phyloP scores from a whole-genome alignment of 2,888 invertebrate genomes.

The Crioceris asparagi region DNA sequence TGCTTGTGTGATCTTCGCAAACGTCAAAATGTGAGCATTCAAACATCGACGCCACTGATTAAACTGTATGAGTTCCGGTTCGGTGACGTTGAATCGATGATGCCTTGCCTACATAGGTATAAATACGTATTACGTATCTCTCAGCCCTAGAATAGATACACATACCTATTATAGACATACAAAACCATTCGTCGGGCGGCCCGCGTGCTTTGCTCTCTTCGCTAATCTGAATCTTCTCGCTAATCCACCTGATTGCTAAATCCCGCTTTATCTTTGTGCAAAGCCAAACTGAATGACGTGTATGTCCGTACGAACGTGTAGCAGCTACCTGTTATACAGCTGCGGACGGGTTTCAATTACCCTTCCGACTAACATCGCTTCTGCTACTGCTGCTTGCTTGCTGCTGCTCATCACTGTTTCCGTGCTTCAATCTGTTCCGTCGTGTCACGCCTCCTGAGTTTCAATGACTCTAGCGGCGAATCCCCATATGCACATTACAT shows the following conservation, averaged over 20 bases:
- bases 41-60: too few species aligned
- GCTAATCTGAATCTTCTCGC: conserved; percentile 39
- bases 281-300: conserved; percentile 27
- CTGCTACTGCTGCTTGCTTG: too few species aligned
- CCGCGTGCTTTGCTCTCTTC: too few species aligned
- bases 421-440: too few species aligned
- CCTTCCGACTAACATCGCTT: conserved; percentile 28
- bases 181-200: too few species aligned
- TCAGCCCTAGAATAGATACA: too few species aligned
- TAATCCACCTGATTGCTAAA: conserved; percentile 37
- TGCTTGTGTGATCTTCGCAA: background rate
- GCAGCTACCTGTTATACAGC: conserved; percentile 11
- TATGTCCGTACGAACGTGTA: conserved; percentile 30
- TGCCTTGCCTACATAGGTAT: conserved; percentile 18
- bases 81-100: conserved; percentile 32
- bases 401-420: too few species aligned
- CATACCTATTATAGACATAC: too few species aligned
- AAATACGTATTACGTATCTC: too few species aligned
- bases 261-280: conserved; percentile 36
- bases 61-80: conserved; percentile 23
- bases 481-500: background rate
- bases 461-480: conserved; percentile 8
- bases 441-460: conserved; percentile 23
- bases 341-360: conserved; percentile 36
- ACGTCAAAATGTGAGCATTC: too few species aligned